Evolutionary conservation across 2,888 invertebrate species (phyloP), one percentile per base, ranked within the genome.

Genomic region (Cremastinae sp.): DNA sequence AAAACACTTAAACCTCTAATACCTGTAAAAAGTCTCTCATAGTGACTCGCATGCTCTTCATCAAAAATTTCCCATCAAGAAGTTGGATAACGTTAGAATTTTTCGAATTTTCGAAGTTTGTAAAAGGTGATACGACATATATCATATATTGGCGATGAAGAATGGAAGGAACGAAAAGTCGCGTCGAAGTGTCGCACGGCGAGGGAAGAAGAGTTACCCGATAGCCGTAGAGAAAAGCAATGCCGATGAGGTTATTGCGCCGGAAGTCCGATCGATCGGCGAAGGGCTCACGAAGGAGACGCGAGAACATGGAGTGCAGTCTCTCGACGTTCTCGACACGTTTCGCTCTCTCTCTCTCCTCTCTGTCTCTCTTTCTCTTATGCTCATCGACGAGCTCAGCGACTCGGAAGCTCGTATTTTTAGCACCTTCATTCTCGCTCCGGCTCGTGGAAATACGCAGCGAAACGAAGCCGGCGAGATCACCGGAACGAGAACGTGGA

Each of bases 331-430:
- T 69, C 71, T 72, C 74, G 72, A 69, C 65, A 64, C 75, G 47
- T 76, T 71, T 65, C 75, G 66, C 39, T 41, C 5, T 28, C 74
- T 65, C 75, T 70, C 39, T 41, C 5, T 28, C 5, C 28, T 28
- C 28, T 28, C 74, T 65, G 72, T 70, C 39, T 28, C 5, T 28
- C 22, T 28, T 5, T 28, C 28, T 28, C 5, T 28, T 5, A 3
- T 5, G 2, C 28, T 28, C 28, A 28, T 16, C 74, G 78, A 62
- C 45, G 70, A 74, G 73, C 58, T 70, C 74, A 75, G 73, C 75
- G 75, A 69, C 71, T 75, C 75, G 75, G 74, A 78, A 78, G 61
- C 75, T 74, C 75, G 74, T 79, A 78, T 79, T 79, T 79, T 79
- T 70, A 78, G 78, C 66, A 73, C 62, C 56, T 28, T 55, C 41